Evolutionary conservation across 2,797 vertebrate genomes (phyloP), one percentile per base, ranked within the genome.

Genomic region (Cetoscarus ocellatus): DNA sequence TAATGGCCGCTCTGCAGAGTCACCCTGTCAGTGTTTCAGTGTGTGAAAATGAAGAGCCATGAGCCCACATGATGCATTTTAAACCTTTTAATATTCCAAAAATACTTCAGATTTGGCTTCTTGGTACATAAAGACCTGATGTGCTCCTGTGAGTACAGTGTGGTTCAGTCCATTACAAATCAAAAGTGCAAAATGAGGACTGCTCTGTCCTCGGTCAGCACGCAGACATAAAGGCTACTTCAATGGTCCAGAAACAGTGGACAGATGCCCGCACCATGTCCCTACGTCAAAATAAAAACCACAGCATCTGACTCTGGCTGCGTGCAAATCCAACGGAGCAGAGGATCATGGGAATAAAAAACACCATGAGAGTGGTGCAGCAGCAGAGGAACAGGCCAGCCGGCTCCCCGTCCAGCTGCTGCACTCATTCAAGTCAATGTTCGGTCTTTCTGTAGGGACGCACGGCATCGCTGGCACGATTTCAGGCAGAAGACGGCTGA

Each of bases 71-170:
- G 9, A 36, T 64, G 57, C 57, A 81, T 85, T 88, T 91, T 75
- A 76, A 77, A 78, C 70, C 50, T 90, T 93, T 94, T 92, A 93
- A 91, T 94, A 90, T 83, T 87, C 74, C 73, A 94, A 95, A 93
- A 94, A 94, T 92, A 94, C 88, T 94, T 93, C 79, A 75, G 66
- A 82, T 90, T 92, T 87, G 78, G 78, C 82, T 85, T 89, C 76
- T 85, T 79, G 72, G 83, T 89, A 91, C 91, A 93, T 81, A 81
- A 88, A 91, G 89, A 83, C 88, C 83, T 89, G 83, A 67, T 73
- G 64, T 58, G 62, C 75, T 88, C 80, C 67, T 88, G 72, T 70
- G 62, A 44, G 62, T 90, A 91, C 91, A 93, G 88, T 92, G 87
- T 91, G 57, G 67, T 85, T 86, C 73, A 81, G 82, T 86, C 77